These are phyloP conservation scores for Heliconius nattereri DNA, from an alignment of 1,140 invertebrate species.

Conservation along the genomic window DNA sequence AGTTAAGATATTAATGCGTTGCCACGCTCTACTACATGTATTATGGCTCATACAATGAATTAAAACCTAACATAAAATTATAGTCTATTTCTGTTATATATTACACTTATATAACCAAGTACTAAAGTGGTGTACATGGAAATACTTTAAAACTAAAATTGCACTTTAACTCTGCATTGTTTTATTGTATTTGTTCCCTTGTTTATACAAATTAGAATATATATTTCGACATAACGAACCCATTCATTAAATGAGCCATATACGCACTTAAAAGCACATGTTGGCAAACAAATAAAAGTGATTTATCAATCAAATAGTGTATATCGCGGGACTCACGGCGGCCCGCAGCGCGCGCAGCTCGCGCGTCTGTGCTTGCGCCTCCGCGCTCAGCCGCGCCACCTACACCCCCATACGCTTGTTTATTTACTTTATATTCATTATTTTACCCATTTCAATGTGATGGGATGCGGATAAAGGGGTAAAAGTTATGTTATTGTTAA, in stretches of 20 bases:
- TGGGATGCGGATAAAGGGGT: too few species aligned
- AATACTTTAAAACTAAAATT: background rate
- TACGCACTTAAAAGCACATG: background rate
- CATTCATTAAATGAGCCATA: slow-evolving; percentile 1
- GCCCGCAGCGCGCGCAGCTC: slow-evolving; percentile 64
- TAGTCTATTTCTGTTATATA: background rate
- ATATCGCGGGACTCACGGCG: slow-evolving; percentile 72
- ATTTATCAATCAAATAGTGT: slow-evolving; percentile 62
- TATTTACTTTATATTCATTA: background rate
- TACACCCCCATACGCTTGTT: slow-evolving; percentile 33
- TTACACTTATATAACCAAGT: too few species aligned
- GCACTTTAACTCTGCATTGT: background rate
- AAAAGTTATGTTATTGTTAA: too few species aligned
- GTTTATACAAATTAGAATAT: too few species aligned
- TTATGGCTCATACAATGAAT: background rate
- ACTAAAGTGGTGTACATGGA: too few species aligned
- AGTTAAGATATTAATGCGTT: background rate
- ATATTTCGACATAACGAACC: background rate
- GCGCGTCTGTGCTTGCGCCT: slow-evolving; percentile 67
- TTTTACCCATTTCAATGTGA: background rate
- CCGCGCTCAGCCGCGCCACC: slow-evolving; percentile 72
- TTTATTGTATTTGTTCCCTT: too few species aligned
- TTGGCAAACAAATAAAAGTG: background rate
- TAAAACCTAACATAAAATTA: background rate
- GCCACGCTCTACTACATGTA: background rate